Base-by-base conservation (phyloP, 2,888 invertebrate genomes). In the Sepiola atlantica region DNA sequence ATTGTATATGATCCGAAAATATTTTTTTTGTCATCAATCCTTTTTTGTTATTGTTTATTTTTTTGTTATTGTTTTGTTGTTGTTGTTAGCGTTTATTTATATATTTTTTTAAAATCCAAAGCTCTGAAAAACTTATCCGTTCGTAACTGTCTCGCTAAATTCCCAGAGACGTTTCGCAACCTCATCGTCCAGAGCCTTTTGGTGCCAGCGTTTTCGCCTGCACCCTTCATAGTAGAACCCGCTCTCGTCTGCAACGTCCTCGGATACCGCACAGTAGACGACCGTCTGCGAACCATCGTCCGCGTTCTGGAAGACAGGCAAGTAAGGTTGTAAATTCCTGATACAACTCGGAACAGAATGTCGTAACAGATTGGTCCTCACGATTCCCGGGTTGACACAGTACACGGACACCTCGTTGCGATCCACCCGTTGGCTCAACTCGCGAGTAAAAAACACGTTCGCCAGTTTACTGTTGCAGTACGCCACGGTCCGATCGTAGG, bases 221-320 rank as follows among this genome's bases (percentile, higher is more conserved):
- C 98, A 98, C 97, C 98, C 98, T 92, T 98, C 98, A 97, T 98
- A 99, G 96, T 98, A 98, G 95, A 98, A 98, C 21, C 99, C 99
- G 35, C 98, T 98, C 96, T 98, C 98, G 0, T 98, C 98, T n/a
- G 97, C 97, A 55, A 98, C 96, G 95, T 98, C 98, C 95, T 98
- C 98, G 95, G 96, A 96, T 35, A 97, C 95, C 24, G 96, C 96
- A 95, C 97, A 97, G 94, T 97, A 95, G 10, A 97, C 94, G 20
- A 96, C 96, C 1, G 97, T 96, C 95, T 97, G 97, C 94, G 96
- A 96, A 12, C 97, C 97, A 94, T 97, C 96, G 57, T 95, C 94
- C 0, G 96, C 95, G 77, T 96, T 95, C 2, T 95, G 77, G 20
- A 97, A 94, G 21, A 96, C 61, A 94, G 95, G 77, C 24, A 95